Conservation (phyloP, 2,888 invertebrate genomes). For the Ichneumon xanthorius region DNA sequence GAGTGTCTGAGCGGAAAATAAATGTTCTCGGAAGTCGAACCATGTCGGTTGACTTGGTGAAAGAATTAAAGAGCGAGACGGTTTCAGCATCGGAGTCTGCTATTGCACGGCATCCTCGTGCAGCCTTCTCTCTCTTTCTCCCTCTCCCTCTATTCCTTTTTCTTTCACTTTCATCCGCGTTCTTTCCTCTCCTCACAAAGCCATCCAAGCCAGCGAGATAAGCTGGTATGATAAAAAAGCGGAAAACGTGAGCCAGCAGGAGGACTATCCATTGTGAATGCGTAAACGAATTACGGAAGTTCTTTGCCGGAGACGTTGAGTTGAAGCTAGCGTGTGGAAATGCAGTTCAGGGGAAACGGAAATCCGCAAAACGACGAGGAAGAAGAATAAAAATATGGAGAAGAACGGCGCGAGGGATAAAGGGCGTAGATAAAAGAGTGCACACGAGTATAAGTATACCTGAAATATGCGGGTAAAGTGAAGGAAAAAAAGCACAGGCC, state of each 20-base stretch:
- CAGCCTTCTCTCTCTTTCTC: constrained; percentile 20
- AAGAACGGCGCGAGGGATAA: constrained; percentile 40
- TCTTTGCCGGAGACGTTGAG: constrained; percentile 72
- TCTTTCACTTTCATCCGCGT: constrained; percentile 2
- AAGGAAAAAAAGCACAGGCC: constrained; percentile 1
- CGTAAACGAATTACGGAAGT: constrained; percentile 80
- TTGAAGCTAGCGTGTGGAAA: constrained; percentile 58
- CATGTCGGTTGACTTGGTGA: constrained; percentile 1
- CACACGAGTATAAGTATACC: constrained; percentile 18
- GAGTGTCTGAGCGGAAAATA: constrained; percentile 19
- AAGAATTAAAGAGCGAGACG: constrained; percentile 16
- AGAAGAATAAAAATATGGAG: constrained; percentile 66
- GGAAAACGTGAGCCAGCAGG: constrained; percentile 64
- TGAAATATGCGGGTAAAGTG: constrained; percentile 35
- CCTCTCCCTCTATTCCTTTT: constrained; percentile 39
- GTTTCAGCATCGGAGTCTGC: not conserved
- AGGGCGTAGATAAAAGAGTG: constrained; percentile 31
- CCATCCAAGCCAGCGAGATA: constrained; percentile 59
- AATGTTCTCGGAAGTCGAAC: constrained; percentile 26
- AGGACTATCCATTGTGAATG: constrained; percentile 75
- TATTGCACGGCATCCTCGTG: not conserved
- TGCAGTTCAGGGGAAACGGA: constrained; percentile 34
- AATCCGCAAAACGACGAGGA: constrained; percentile 41
- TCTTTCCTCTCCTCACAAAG: constrained; percentile 33
- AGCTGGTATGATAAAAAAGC: constrained; percentile 30